Conservation (phyloP, 2,113 vertebrate species). For the Gracilinanus agilis region DNA sequence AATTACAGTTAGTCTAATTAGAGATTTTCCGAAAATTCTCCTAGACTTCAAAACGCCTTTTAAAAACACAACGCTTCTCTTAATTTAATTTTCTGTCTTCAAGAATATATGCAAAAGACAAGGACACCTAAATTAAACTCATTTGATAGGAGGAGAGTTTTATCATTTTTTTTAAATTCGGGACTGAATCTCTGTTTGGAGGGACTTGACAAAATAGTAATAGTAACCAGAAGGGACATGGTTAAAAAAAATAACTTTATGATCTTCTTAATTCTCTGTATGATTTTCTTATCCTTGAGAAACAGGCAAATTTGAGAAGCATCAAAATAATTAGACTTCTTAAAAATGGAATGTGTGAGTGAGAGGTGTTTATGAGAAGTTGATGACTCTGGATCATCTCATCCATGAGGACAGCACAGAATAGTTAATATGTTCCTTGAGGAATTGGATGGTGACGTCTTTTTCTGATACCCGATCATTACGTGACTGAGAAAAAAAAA, state of each 20-base stretch:
- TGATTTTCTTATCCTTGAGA: conserved; percentile 57
- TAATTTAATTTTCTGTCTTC: conserved; percentile 69
- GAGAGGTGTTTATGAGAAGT: conserved; percentile 90
- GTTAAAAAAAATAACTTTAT: conserved; percentile 56
- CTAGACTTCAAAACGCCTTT: conserved; percentile 65
- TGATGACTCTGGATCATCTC: conserved; percentile 92
- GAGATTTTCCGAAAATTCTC: conserved; percentile 74
- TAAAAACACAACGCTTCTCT: conserved; percentile 70
- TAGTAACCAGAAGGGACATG: conserved; percentile 25
- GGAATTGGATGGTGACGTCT: conserved; percentile 97
- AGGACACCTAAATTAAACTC: conserved; percentile 75
- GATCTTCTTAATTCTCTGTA: conserved; percentile 54
- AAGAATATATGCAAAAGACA: conserved; percentile 70
- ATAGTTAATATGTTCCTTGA: conserved; percentile 95
- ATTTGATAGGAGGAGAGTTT: conserved; percentile 72
- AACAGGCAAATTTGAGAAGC: conserved; percentile 58
- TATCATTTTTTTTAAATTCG: conserved; percentile 58
- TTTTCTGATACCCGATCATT: conserved; percentile 94
- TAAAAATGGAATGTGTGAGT: conserved; percentile 82
- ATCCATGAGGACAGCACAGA: conserved; percentile 93
- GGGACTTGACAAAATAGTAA: conserved; percentile 44
- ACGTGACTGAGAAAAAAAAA: conserved; percentile 91
- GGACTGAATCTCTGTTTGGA: conserved; percentile 47
- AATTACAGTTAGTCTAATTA: conserved; percentile 69
- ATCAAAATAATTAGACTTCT: conserved; percentile 72